Percentiles rank a stretch among this genome's conserved stretches.
Conservation (phyloP, 2,888 invertebrate genomes). For the Sphaerophoria rueppellii region DNA sequence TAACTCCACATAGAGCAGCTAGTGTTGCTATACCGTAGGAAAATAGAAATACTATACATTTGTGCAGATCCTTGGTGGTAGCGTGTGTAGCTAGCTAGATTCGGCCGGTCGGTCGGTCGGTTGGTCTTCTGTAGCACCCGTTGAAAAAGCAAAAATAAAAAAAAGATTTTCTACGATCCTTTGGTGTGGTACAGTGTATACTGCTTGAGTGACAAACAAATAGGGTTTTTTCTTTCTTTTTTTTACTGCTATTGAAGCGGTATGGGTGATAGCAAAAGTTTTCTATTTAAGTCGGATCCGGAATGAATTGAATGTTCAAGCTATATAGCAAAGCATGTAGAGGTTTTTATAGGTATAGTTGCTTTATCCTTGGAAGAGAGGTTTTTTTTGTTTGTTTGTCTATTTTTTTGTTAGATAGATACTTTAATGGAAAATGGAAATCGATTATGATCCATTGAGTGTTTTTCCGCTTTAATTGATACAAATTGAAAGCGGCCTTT, state of each 20-base stretch:
- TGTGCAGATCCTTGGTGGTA: not conserved
- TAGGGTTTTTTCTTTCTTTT: conserved; percentile 21
- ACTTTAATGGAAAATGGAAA: conserved; percentile 71
- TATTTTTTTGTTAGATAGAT: conserved; percentile 32
- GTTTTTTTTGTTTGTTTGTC: not conserved
- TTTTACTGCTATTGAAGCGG: not conserved
- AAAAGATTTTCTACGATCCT: conserved; percentile 57
- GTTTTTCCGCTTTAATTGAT: conserved; percentile 73
- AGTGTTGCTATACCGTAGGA: conserved; percentile 22
- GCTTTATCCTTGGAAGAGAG: not conserved
- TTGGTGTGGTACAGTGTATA: conserved; percentile 36
- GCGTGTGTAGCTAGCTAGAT: not conserved
- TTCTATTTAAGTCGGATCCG: conserved; percentile 26
- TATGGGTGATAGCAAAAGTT: conserved; percentile 29
- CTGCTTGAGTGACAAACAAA: conserved; percentile 72
- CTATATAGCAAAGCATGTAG: not conserved
- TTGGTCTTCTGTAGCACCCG: not conserved
- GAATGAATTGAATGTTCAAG: conserved; percentile 33
- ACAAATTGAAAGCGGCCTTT: conserved; percentile 72
- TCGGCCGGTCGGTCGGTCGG: too few species aligned
- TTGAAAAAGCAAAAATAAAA: not conserved
- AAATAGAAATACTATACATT: not conserved
- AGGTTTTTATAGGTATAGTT: conserved; percentile 4
- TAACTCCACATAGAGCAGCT: conserved; percentile 4
- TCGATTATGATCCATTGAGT: conserved; percentile 72